Evolutionary conservation across 2,888 invertebrate genomes (phyloP), one percentile per base, ranked within the genome.

Genomic region (Limnephilus lunatus): DNA sequence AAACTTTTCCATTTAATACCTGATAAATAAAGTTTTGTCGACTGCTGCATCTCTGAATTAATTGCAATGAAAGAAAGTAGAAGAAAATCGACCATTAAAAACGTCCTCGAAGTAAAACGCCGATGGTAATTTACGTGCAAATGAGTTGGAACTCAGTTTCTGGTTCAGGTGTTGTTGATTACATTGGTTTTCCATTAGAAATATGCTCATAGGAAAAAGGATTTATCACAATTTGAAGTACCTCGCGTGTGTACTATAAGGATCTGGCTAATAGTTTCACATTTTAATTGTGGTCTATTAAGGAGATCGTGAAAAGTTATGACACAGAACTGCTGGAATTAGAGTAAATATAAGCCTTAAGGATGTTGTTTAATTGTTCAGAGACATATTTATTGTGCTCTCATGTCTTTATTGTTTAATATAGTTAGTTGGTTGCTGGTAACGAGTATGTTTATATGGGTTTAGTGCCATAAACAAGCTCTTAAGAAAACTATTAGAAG

Each of bases 81-180:
- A 53, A 53, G 53, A 68, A 68, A 68, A 68, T n/a, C 25, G 68
- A 68, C 7, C 68, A 68, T 2, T 68, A n/a, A 68, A 68, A 68
- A 68, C 68, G 68, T 68, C 68, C 82, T 82, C 31, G 9, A 19
- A 82, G 39, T 31, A 89, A 89, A 89, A 35, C 15, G 81, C 89
- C 81, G 19, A 35, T 32, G 81, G 89, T 80, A 89, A 89, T 89
- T 89, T 81, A 80, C n/a, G 80, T 81, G 89, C 80, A 89, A 89
- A 89, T 81, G 81, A 89, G 89, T 53, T 30, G 30, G 25, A 48
- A 68, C 68, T 25, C n/a, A 88, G 88, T 85, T 85, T 85, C 85
- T 25, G 25, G 39, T 39, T 85, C 85, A 85, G 44, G 85, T 85
- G 85, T 44, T 39, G 85, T 85, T 85, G 85, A 85, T 85, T 85